Evolutionary conservation across 2,797 vertebrate species (phyloP).

Genomic region (Triplophysa yarkandensis): DNA sequence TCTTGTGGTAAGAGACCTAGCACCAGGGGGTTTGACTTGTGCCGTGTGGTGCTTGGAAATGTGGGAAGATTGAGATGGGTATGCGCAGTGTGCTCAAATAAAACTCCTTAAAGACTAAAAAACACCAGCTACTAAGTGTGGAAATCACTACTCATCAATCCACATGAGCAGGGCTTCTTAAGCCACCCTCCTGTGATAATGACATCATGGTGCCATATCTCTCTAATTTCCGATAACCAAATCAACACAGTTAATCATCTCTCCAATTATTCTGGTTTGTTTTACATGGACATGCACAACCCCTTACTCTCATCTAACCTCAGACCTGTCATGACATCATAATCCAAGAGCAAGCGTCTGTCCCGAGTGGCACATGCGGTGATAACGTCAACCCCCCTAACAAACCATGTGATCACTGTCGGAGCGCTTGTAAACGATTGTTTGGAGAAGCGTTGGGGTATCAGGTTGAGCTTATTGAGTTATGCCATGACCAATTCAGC

Average conservation of each 20-base stretch:
- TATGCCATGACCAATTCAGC: conserved; percentile 73
- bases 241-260: conserved; percentile 63
- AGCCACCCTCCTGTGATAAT: conserved; percentile 54
- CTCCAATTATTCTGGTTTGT: conserved; percentile 55
- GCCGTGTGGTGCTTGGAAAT: conserved; percentile 33
- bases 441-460: conserved; percentile 72
- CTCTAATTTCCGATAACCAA: conserved; percentile 66
- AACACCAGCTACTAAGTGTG: background rate
- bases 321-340: conserved; percentile 68
- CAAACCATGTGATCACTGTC: conserved; percentile 73
- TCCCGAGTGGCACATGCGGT: conserved; percentile 63
- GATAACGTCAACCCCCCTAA: conserved; percentile 63
- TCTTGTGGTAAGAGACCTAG: conserved; percentile 54
- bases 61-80: conserved; percentile 44
- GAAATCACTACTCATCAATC: background rate
- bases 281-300: conserved; percentile 44
- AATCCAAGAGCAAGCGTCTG: conserved; percentile 52
- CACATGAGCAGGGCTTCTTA: conserved; percentile 16
- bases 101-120: no score
- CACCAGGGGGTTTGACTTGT: conserved; percentile 37
- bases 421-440: conserved; percentile 72
- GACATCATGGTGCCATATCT: conserved; percentile 68
- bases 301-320: conserved; percentile 40
- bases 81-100: conserved; percentile 40
- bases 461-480: conserved; percentile 73